Percentiles rank a stretch among this genome's conserved stretches.
phyloP scores from a whole-genome alignment of 2,888 invertebrate species.

The Andricus curvator region DNA sequence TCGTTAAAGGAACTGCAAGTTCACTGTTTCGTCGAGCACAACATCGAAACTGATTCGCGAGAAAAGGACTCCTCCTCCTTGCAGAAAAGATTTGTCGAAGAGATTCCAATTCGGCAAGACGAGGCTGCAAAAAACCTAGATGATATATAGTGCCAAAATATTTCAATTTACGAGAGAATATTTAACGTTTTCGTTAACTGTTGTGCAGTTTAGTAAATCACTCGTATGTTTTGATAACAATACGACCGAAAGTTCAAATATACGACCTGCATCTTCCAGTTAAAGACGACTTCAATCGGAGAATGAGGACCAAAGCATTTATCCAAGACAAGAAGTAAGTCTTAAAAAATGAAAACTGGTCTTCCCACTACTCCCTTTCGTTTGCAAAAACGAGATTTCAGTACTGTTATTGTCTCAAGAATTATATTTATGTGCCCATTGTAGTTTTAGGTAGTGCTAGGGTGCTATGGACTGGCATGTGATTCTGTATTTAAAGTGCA shows the following conservation, averaged over 20 bases:
- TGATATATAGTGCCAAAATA: constrained; percentile 84
- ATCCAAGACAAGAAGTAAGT: background rate
- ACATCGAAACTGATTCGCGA: constrained; percentile 61
- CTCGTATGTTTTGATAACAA: background rate
- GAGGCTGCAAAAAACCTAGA: constrained; percentile 81
- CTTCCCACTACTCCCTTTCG: constrained; percentile 15
- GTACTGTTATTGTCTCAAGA: constrained; percentile 29
- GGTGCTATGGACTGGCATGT: constrained; percentile 73
- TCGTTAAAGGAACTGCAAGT: constrained; percentile 70
- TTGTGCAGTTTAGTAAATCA: constrained; percentile 10
- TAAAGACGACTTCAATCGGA: constrained; percentile 7
- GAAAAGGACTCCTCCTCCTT: constrained; percentile 70
- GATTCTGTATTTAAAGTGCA: constrained; percentile 75
- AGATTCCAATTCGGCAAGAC: constrained; percentile 72
- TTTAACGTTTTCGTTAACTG: constrained; percentile 22
- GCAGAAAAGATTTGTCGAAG: constrained; percentile 78
- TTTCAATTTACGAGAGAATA: constrained; percentile 34
- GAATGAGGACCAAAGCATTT: constrained; percentile 29
- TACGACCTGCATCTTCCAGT: constrained; percentile 18
- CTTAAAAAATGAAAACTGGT: background rate
- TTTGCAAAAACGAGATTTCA: constrained; percentile 29
- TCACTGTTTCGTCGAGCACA: constrained; percentile 73
- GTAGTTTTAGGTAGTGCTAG: constrained; percentile 46
- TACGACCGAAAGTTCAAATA: background rate
- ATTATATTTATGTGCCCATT: constrained; percentile 40